Conservation (phyloP, 2,797 vertebrate species). For the Leucoraja ocellata region DNA sequence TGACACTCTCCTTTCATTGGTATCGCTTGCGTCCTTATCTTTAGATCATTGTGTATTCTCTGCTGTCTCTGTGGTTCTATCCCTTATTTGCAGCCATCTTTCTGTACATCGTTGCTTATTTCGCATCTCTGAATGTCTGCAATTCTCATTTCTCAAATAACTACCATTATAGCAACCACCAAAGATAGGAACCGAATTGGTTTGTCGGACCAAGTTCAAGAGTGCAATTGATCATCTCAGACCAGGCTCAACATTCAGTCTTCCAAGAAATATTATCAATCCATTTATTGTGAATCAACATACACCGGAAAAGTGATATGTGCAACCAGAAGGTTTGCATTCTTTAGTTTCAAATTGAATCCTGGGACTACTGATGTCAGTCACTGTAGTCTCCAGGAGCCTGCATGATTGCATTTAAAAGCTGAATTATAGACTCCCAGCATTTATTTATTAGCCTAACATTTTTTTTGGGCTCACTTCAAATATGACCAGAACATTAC, state of each 20-base stretch:
- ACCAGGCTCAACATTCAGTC: background rate
- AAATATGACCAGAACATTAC: background rate
- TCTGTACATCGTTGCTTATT: too few species aligned
- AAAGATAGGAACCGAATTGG: background rate
- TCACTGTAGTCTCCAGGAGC: background rate
- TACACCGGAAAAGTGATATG: background rate
- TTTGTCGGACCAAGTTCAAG: background rate
- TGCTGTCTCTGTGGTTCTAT: background rate
- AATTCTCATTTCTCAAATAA: background rate
- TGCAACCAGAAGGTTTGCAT: background rate
- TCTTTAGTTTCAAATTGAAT: constrained; percentile 4
- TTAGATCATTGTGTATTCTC: too few species aligned
- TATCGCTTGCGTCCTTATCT: background rate
- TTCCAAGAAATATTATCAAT: background rate
- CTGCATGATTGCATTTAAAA: background rate
- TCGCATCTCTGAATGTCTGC: background rate
- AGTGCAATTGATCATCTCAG: background rate
- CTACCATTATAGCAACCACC: background rate
- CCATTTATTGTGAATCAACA: background rate
- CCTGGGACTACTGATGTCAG: background rate
- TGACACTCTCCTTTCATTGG: background rate
- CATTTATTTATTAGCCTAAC: background rate
- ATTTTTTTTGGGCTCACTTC: background rate
- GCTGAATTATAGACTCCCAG: background rate
- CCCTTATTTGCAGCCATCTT: background rate